phyloP scores from a whole-genome alignment of 2,888 invertebrate species.

The Plebejus melissa region DNA sequence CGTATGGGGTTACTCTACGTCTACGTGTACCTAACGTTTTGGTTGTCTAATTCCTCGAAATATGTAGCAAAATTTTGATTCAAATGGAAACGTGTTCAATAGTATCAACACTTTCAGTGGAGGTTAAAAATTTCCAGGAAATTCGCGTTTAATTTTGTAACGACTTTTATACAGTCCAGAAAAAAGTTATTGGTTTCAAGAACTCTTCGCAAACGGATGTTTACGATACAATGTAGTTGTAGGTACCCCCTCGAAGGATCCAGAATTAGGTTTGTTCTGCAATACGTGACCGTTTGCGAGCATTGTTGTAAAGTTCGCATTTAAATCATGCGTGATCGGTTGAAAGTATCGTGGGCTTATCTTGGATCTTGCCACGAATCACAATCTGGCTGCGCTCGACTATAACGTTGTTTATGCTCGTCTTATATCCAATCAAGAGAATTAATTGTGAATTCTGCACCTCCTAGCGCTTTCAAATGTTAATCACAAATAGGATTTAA shows the following conservation, averaged over 20 bases:
- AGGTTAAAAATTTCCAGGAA: not conserved
- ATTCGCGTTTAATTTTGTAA: not conserved
- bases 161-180: not conserved
- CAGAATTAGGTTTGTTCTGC: conserved; percentile 38
- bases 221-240: conserved; percentile 18
- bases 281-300: conserved; percentile 47
- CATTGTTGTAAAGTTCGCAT: conserved; percentile 64
- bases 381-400: conserved; percentile 46
- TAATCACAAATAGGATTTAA: not conserved
- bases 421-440: conserved; percentile 4
- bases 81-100: not conserved
- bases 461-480: not conserved
- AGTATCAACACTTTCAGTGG: not conserved
- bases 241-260: conserved; percentile 20
- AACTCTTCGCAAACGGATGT: not conserved
- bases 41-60: not conserved
- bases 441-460: not conserved
- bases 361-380: conserved; percentile 65
- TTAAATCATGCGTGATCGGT: conserved; percentile 71
- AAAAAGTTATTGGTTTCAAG: not conserved
- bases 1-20: conserved; percentile 31
- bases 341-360: conserved; percentile 67
- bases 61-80: not conserved
- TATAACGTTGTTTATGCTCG: conserved; percentile 27
- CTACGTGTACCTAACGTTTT: not conserved